Evolutionary conservation across 2,888 invertebrate species (phyloP).

Genomic region (Peribatodes rhomboidaria): DNA sequence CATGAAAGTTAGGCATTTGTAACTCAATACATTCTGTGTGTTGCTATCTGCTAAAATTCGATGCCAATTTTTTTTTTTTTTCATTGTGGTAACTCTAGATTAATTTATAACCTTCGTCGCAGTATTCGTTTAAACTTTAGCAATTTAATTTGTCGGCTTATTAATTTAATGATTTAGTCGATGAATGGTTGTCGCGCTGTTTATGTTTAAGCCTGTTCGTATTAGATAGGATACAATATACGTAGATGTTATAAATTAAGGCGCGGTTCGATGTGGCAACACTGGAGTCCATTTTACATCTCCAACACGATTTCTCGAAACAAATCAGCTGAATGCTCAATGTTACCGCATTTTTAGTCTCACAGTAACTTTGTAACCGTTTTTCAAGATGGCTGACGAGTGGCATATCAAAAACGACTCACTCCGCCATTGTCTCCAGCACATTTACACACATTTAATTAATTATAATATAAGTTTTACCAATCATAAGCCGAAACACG

Average conservation of each 20-base stretch:
- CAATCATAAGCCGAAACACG: constrained; percentile 26
- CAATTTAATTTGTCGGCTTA: constrained; percentile 61
- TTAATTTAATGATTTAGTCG: constrained; percentile 64
- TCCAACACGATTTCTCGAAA: constrained; percentile 42
- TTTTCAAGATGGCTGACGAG: constrained; percentile 34
- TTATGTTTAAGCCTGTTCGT: constrained; percentile 74
- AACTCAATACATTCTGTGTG: constrained; percentile 71
- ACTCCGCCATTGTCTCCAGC: constrained; percentile 54
- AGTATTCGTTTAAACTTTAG: constrained; percentile 71
- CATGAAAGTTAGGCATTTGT: constrained; percentile 75
- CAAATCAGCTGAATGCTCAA: constrained; percentile 44
- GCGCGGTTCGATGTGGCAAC: constrained; percentile 56
- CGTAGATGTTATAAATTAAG: constrained; percentile 76
- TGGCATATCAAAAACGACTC: constrained; percentile 57
- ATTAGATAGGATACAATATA: constrained; percentile 81
- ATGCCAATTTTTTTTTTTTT: constrained; percentile 57
- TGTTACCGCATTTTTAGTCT: constrained; percentile 34
- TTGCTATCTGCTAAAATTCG: constrained; percentile 66
- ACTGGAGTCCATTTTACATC: constrained; percentile 41
- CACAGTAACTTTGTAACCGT: constrained; percentile 23
- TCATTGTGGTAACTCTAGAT: constrained; percentile 63
- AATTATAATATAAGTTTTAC: constrained; percentile 31
- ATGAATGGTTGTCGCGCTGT: constrained; percentile 73
- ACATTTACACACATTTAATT: constrained; percentile 20
- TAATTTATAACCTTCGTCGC: constrained; percentile 65